Evolutionary conservation across 2,797 vertebrate species (phyloP).

Genomic region (Nothura maculosa): DNA sequence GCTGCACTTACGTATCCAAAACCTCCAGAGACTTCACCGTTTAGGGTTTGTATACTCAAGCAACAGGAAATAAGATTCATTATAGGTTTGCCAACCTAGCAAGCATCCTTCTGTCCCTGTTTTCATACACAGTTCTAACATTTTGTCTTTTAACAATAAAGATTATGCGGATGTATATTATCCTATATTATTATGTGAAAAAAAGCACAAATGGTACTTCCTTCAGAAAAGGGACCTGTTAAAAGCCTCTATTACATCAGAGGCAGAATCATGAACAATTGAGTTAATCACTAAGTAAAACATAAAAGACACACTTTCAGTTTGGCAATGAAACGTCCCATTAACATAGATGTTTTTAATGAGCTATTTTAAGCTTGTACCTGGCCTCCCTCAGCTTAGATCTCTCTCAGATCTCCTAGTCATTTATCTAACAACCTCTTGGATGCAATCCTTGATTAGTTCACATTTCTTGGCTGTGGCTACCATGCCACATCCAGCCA

Average conservation of each 20-base stretch:
- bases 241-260: conserved; percentile 8
- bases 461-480: background rate
- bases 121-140: background rate
- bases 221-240: background rate
- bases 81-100: background rate
- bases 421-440: conserved; percentile 26
- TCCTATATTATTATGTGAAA: conserved; percentile 15
- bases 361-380: conserved; percentile 59
- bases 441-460: conserved; percentile 20
- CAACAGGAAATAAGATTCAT: background rate
- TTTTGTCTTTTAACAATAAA: conserved; percentile 31
- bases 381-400: conserved; percentile 33
- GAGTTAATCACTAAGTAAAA: conserved; percentile 46
- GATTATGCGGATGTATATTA: conserved; percentile 8
- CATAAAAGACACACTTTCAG: conserved; percentile 10
- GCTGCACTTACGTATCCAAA: background rate
- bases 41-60: background rate
- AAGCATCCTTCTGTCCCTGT: background rate
- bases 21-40: background rate
- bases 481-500: background rate
- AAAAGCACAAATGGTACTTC: background rate
- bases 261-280: conserved; percentile 22
- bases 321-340: conserved; percentile 34
- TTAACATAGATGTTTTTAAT: conserved; percentile 40
- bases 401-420: background rate